These are phyloP conservation scores for Ptychobarbus kaznakovi DNA, from an alignment of 2,797 vertebrate species.

Conservation along the genomic window DNA sequence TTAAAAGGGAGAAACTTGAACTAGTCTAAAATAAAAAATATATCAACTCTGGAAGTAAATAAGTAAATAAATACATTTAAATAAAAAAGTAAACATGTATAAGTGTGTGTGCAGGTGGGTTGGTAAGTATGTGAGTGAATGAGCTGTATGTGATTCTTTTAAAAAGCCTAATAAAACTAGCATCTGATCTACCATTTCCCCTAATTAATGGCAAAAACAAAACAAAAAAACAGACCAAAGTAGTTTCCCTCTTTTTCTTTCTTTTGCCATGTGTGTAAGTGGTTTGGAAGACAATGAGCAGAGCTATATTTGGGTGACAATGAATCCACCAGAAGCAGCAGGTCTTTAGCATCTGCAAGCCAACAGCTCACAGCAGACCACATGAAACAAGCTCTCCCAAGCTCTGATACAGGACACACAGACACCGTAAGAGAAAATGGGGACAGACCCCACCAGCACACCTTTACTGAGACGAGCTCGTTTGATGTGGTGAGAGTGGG, in stretches of 20 bases:
- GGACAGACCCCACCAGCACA: conserved; percentile 38
- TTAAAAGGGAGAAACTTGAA: no score
- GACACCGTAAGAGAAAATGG: conserved; percentile 9
- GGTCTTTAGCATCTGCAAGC: conserved; percentile 75
- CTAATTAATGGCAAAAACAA: conserved; percentile 75
- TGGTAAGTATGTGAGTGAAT: neutral
- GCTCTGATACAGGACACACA: conserved; percentile 51
- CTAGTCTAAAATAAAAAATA: neutral
- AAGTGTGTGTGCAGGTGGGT: neutral
- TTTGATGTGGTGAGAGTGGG: conserved; percentile 78
- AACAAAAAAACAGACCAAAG: conserved; percentile 68
- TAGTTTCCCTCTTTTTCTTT: conserved; percentile 30
- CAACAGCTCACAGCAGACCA: conserved; percentile 76
- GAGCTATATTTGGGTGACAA: conserved; percentile 67
- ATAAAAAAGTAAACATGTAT: neutral
- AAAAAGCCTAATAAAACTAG: conserved; percentile 81
- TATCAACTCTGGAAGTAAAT: neutral
- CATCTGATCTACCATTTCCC: conserved; percentile 79
- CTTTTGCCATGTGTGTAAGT: conserved; percentile 56
- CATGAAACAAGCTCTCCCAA: conserved; percentile 77
- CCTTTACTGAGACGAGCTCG: conserved; percentile 62
- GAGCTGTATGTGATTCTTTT: conserved; percentile 78
- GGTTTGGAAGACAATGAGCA: conserved; percentile 65
- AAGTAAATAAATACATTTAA: neutral
- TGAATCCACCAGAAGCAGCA: conserved; percentile 66